Evolutionary conservation across 2,113 vertebrate species (phyloP).

Genomic region (Pteruthius melanotis): DNA sequence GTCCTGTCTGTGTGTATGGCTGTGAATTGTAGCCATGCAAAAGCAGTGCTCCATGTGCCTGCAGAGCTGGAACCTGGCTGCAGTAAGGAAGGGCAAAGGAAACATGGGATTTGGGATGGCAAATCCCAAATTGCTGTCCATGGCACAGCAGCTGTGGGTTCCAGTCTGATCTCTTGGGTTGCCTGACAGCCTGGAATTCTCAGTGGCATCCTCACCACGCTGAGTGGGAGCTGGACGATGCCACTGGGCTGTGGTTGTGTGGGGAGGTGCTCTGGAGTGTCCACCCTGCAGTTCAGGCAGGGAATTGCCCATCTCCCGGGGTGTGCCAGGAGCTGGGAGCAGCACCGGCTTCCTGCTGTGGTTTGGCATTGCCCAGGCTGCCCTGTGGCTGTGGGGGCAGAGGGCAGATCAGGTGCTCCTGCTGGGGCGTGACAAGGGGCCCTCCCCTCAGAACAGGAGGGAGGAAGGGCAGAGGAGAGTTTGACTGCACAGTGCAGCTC

Average conservation of each 20-base stretch:
- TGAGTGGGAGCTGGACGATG: background rate
- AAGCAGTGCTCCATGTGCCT: background rate
- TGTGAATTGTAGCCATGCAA: background rate
- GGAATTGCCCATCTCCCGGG: accelerated
- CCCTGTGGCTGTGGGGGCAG: background rate
- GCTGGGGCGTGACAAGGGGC: background rate
- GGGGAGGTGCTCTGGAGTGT: background rate
- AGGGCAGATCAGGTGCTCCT: background rate
- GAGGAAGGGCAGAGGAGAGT: background rate
- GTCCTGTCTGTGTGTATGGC: constrained; percentile 62
- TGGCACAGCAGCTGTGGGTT: accelerated
- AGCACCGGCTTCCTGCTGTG: background rate
- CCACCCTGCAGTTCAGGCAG: background rate
- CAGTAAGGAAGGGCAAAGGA: background rate
- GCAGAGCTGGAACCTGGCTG: background rate
- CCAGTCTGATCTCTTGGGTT: background rate
- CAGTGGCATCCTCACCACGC: accelerated
- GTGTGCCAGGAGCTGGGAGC: background rate
- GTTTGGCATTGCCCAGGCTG: background rate
- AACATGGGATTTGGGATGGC: accelerated
- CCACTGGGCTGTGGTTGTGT: background rate
- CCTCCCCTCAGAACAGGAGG: background rate
- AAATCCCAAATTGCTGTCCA: no score
- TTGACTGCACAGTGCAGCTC: background rate
- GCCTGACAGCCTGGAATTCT: background rate